A percentile compares a stretch with the other conserved stretches of the same genome.
These are phyloP conservation scores for Chromoteleia sp. DNA, from an alignment of 2,888 invertebrate genomes.

Conservation along the genomic window DNA sequence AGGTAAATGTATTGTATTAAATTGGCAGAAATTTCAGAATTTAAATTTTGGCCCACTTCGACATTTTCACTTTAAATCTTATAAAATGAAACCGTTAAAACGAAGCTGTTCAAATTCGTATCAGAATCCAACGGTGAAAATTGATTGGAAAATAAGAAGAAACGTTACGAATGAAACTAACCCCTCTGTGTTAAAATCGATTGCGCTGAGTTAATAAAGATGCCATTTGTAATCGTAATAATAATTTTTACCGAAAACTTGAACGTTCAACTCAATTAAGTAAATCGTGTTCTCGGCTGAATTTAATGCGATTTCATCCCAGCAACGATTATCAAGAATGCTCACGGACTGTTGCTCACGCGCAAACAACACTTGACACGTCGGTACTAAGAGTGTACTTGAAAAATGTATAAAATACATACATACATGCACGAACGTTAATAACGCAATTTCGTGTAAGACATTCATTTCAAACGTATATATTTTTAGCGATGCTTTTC, in stretches of 20 bases:
- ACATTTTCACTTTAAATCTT: too few species aligned
- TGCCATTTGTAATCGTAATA: constrained; percentile 9
- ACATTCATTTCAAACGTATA: constrained; percentile 43
- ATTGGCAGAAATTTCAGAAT: too few species aligned
- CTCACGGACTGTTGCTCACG: constrained; percentile 62
- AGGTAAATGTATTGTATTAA: too few species aligned
- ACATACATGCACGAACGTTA: constrained; percentile 52
- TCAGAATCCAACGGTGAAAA: background rate
- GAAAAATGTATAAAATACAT: constrained; percentile 65
- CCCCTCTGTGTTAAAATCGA: background rate
- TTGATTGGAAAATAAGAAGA: too few species aligned
- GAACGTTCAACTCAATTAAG: constrained; percentile 61
- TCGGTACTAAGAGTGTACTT: constrained; percentile 51
- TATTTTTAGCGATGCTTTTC: constrained; percentile 26
- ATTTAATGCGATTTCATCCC: constrained; percentile 50
- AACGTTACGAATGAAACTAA: too few species aligned
- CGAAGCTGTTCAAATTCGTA: too few species aligned
- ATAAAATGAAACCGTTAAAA: too few species aligned
- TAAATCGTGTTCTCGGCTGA: constrained; percentile 51
- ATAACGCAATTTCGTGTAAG: constrained; percentile 60
- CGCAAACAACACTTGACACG: constrained; percentile 65
- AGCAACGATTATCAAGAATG: constrained; percentile 63
- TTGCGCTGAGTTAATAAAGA: background rate
- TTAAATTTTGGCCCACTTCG: too few species aligned
- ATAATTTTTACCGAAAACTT: constrained; percentile 37